Percentiles rank a stretch among this genome's conserved stretches.
Conservation (phyloP, 2,113 vertebrate species). For the Nicator chloris region DNA sequence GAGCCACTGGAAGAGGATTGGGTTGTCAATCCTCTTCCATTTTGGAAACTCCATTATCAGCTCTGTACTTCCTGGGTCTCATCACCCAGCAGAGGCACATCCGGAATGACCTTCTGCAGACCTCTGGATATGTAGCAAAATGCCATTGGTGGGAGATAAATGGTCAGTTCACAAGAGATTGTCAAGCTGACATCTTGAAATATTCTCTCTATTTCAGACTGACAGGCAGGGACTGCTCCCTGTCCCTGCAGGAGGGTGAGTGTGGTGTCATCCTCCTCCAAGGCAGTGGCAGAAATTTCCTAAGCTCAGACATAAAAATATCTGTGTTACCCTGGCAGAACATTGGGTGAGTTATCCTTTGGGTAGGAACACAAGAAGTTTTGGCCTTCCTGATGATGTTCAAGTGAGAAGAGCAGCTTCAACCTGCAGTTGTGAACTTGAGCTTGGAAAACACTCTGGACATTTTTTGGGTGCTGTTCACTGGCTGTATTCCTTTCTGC, state of each 20-base stretch:
- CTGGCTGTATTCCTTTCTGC: neutral
- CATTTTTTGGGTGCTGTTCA: neutral
- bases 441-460: neutral
- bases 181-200: neutral
- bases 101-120: neutral
- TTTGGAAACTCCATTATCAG: neutral
- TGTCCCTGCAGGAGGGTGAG: neutral
- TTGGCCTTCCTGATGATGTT: neutral
- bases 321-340: neutral
- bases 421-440: neutral
- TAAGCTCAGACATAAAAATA: neutral
- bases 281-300: neutral
- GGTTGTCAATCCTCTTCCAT: neutral
- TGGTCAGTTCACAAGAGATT: neutral
- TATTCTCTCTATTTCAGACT: neutral
- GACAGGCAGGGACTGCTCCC: neutral
- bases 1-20: neutral
- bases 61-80: neutral
- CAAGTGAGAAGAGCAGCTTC: neutral
- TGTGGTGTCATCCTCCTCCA: neutral
- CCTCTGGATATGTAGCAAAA: neutral
- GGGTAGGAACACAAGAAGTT: neutral
- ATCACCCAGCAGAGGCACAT: neutral
- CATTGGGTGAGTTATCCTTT: neutral
- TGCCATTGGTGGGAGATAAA: neutral